Percentiles rank a stretch among this genome's conserved stretches.
phyloP scores from a whole-genome alignment of 2,797 vertebrate genomes.

The Sebastes trivittatus region DNA sequence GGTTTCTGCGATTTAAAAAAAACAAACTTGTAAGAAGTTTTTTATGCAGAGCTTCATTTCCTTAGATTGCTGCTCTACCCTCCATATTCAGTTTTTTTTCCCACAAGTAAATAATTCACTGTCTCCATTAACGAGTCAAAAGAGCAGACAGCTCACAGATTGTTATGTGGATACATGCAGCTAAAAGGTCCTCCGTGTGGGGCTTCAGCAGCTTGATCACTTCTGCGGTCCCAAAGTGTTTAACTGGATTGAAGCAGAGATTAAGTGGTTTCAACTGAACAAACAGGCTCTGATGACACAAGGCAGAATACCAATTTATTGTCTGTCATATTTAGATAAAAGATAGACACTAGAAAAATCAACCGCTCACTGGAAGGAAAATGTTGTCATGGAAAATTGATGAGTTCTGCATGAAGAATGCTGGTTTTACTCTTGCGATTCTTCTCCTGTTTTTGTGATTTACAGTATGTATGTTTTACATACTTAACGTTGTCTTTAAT shows the following conservation, averaged over 20 bases:
- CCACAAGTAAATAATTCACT: conserved; percentile 18
- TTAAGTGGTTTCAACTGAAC: conserved; percentile 55
- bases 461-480: neutral
- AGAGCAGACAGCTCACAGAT: conserved; percentile 24
- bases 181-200: conserved; percentile 15
- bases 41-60: neutral
- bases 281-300: conserved; percentile 41
- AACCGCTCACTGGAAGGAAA: conserved; percentile 9
- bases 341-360: conserved; percentile 21
- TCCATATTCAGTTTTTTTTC: neutral
- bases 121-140: conserved; percentile 30
- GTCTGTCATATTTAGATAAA: conserved; percentile 39
- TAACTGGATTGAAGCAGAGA: conserved; percentile 52
- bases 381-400: conserved; percentile 14
- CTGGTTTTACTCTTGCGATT: neutral
- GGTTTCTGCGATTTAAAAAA: conserved; percentile 22
- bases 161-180: conserved; percentile 30
- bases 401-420: conserved; percentile 5
- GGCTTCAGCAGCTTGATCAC: conserved; percentile 10
- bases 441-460: neutral
- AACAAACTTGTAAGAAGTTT: conserved; percentile 14
- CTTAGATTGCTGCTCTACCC: neutral
- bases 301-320: conserved; percentile 34
- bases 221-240: conserved; percentile 33
- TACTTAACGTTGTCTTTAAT: neutral